Evolutionary conservation across 1,140 invertebrate species (phyloP).

Genomic region (Leptonema lineaticorne): DNA sequence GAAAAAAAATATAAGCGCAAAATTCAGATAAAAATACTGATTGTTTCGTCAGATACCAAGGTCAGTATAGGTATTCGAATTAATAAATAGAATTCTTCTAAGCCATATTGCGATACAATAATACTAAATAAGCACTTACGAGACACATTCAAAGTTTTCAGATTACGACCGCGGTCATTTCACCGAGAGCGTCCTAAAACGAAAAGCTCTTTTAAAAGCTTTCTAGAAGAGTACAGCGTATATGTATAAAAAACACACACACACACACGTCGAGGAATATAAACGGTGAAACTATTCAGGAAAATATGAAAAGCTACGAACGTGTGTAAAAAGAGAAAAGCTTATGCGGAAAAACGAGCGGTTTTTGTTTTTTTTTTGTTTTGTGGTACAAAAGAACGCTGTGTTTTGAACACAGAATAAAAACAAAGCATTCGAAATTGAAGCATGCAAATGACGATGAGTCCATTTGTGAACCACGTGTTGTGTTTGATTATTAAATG

Average conservation of each 20-base stretch:
- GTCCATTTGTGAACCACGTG: background rate
- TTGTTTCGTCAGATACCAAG: constrained; percentile 4
- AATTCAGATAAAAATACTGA: constrained; percentile 8
- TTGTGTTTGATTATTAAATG: background rate
- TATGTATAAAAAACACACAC: background rate
- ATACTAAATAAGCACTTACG: too few species aligned
- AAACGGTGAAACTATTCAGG: background rate
- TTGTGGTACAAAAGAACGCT: background rate
- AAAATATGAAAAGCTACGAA: background rate
- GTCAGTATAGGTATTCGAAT: background rate
- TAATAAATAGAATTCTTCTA: background rate
- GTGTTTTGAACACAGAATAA: background rate
- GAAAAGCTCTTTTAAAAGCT: too few species aligned
- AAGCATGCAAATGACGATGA: background rate
- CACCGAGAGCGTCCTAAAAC: too few species aligned
- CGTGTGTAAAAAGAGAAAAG: background rate
- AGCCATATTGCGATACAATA: too few species aligned
- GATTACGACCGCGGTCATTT: background rate
- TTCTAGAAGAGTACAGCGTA: too few species aligned
- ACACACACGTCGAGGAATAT: background rate
- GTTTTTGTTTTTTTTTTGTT: background rate
- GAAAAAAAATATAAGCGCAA: background rate
- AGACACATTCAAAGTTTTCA: background rate
- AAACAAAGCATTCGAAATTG: background rate
- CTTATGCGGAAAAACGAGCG: constrained; percentile 1